Percentiles rank a stretch among this genome's conserved stretches.
Evolutionary conservation across 1,140 invertebrate species (phyloP).

Genomic region (Zaprionus vittiger): DNA sequence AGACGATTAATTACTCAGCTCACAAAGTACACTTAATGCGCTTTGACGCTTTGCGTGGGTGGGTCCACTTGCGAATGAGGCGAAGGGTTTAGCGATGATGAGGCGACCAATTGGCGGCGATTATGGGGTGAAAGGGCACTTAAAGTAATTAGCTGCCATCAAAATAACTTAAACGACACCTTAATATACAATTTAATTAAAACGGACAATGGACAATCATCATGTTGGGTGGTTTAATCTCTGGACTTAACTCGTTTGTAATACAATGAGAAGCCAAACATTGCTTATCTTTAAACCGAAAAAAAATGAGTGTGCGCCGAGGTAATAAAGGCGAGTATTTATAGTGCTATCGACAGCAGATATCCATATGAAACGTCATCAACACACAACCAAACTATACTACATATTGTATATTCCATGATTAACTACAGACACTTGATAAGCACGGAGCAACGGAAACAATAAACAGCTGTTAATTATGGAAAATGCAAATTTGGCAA

Average conservation of each 20-base stretch:
- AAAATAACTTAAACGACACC: constrained; percentile 2
- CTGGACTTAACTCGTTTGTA: background rate
- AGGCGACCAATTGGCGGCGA: constrained; percentile 39
- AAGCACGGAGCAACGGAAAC: constrained; percentile 9
- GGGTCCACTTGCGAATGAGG: constrained; percentile 21
- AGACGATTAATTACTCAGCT: constrained; percentile 76
- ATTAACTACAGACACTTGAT: constrained; percentile 30
- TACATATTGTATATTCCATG: background rate
- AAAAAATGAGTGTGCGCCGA: background rate
- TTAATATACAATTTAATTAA: constrained; percentile 27
- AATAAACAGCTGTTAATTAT: constrained; percentile 69
- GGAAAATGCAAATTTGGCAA: constrained; percentile 58
- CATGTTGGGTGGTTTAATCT: constrained; percentile 9
- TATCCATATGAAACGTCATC: constrained; percentile 17
- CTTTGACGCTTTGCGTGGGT: constrained; percentile 60
- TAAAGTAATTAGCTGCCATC: constrained; percentile 28
- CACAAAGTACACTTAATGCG: constrained; percentile 68
- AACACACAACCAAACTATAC: background rate
- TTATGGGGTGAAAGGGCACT: constrained; percentile 14
- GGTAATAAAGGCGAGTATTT: constrained; percentile 14
- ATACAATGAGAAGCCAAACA: constrained; percentile 1
- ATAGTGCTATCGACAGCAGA: constrained; percentile 13
- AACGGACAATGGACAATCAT: constrained; percentile 1
- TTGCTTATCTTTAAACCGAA: constrained; percentile 23
- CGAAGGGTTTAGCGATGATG: constrained; percentile 56